Conservation (phyloP, 30 jellyfish, hydroid and myxozoan genomes). For the Aurelia aurita complex sp. Pacific region DNA sequence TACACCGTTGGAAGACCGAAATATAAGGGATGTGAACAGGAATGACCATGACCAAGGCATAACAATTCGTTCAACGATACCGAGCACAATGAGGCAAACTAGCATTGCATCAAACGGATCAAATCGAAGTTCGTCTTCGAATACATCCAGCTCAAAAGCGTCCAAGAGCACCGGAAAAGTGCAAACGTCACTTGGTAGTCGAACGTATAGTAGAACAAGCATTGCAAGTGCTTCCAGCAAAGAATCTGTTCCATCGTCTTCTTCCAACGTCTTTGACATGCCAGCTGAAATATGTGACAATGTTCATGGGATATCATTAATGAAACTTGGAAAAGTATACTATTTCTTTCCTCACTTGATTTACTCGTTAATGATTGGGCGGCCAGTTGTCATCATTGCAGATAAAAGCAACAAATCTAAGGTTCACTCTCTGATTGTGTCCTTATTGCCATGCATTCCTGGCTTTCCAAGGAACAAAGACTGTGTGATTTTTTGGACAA, state of each 20-base stretch:
- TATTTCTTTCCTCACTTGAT: slow-evolving; percentile 78
- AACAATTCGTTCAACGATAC: neutral
- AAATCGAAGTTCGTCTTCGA: slow-evolving; percentile 54
- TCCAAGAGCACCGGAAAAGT: neutral
- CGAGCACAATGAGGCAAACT: neutral
- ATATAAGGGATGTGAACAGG: neutral
- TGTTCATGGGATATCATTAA: slow-evolving; percentile 19
- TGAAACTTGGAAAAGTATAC: slow-evolving; percentile 51
- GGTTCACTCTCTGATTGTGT: slow-evolving; percentile 59
- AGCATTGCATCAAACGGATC: slow-evolving; percentile 19
- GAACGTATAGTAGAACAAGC: slow-evolving; percentile 9
- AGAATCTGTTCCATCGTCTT: slow-evolving; percentile 3
- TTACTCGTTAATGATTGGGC: slow-evolving; percentile 83
- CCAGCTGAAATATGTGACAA: slow-evolving; percentile 30
- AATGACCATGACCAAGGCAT: neutral
- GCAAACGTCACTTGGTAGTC: neutral
- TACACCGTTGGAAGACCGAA: neutral
- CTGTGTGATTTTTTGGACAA: slow-evolving; percentile 73
- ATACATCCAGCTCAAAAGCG: slow-evolving; percentile 31
- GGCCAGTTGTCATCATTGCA: slow-evolving; percentile 81
- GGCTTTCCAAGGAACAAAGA: slow-evolving; percentile 37
- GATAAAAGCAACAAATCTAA: slow-evolving; percentile 33
- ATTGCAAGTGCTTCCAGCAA: slow-evolving; percentile 34
- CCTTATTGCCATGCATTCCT: slow-evolving; percentile 74
- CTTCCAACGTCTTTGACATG: slow-evolving; percentile 27